These are phyloP conservation scores for Drosophila virilis DNA, from an alignment of 1,140 invertebrate species.

Conservation along the genomic window DNA sequence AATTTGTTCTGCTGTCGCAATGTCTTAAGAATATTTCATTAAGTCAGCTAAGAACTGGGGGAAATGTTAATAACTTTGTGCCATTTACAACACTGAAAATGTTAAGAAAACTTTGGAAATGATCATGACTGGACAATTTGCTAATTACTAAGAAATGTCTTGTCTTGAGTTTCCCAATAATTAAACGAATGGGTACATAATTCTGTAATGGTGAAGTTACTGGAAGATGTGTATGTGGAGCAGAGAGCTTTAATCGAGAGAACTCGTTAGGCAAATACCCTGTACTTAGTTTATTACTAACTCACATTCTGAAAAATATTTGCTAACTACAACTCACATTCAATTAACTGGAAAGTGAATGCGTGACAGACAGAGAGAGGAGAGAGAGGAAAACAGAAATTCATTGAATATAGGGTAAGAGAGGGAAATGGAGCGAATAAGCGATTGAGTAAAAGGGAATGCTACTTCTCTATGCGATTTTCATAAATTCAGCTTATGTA, in stretches of 20 bases:
- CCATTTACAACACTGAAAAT: slow-evolving; percentile 13
- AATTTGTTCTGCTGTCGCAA: neutral
- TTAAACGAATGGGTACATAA: neutral
- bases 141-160: slow-evolving; percentile 26
- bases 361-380: neutral
- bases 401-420: too few relatives aligned
- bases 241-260: neutral
- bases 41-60: neutral
- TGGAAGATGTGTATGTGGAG: neutral
- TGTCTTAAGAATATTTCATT: neutral
- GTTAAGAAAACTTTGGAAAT: slow-evolving; percentile 18
- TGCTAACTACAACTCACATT: too few relatives aligned
- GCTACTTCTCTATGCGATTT: too few relatives aligned
- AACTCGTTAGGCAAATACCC: neutral
- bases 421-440: too few relatives aligned
- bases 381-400: too few relatives aligned
- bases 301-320: too few relatives aligned
- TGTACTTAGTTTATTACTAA: neutral
- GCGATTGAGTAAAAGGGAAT: too few relatives aligned
- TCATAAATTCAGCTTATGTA: too few relatives aligned
- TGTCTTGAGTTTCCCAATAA: slow-evolving; percentile 5
- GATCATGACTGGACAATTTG: too few relatives aligned
- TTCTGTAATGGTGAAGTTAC: slow-evolving; percentile 10
- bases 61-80: slow-evolving; percentile 8
- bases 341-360: too few relatives aligned